Evolutionary conservation across 2,113 vertebrate genomes (phyloP).

Genomic region (Nanorana parkeri): DNA sequence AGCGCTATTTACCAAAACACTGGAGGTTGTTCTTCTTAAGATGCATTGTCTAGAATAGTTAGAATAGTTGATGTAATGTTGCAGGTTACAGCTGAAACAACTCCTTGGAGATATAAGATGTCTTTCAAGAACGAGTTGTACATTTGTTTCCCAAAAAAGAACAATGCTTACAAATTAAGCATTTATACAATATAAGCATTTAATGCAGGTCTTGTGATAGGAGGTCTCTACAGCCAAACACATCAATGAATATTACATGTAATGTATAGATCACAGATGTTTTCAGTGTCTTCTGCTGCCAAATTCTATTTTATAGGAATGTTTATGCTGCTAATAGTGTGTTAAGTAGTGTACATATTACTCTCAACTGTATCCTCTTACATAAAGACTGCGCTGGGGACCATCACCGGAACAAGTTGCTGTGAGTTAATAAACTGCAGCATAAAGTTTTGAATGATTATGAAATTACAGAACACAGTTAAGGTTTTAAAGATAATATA

Average conservation of each 20-base stretch:
- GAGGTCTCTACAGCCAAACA: constrained; percentile 16
- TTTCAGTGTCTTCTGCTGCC: constrained; percentile 28
- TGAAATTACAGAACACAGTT: not conserved
- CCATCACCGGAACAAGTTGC: not conserved
- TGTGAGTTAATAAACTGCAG: not conserved
- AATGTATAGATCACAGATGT: constrained; percentile 50
- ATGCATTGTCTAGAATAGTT: not conserved
- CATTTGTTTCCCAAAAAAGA: not conserved
- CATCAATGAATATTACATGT: constrained; percentile 20
- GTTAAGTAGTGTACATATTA: constrained; percentile 16
- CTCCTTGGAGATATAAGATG: not conserved
- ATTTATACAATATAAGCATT: constrained; percentile 25
- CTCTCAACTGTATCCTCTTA: constrained; percentile 43
- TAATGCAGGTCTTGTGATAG: constrained; percentile 19
- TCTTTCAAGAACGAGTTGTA: constrained; percentile 2
- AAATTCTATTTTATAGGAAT: constrained; percentile 45
- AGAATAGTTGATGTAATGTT: not conserved
- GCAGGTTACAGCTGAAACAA: not conserved
- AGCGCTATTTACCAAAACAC: constrained; percentile 2
- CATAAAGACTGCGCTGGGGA: not conserved
- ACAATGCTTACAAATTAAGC: constrained; percentile 1
- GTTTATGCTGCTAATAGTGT: constrained; percentile 46
- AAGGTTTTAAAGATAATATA: no score
- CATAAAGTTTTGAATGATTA: not conserved
- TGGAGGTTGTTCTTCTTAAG: not conserved